Percentiles rank a stretch among this genome's conserved stretches.
These are phyloP conservation scores for Cephus pygmeus DNA, from an alignment of 2,888 invertebrate species.

Conservation along the genomic window DNA sequence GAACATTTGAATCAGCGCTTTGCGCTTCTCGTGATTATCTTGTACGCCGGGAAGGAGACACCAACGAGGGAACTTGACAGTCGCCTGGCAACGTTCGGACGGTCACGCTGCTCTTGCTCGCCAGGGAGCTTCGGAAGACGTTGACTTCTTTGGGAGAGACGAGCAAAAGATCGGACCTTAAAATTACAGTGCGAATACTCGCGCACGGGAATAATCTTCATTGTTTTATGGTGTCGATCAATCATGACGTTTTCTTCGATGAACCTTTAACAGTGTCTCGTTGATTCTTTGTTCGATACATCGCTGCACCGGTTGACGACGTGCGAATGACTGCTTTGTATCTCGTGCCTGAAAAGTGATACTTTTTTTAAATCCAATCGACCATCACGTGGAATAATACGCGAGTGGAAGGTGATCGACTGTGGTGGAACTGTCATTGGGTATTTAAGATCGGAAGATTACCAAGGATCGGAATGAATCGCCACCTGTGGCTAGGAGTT, in stretches of 20 bases:
- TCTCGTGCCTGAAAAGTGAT: neutral
- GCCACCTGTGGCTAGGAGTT: conserved; percentile 51
- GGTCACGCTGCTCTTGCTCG: neutral
- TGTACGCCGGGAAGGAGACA: neutral
- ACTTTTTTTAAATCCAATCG: neutral
- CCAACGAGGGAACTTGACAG: neutral
- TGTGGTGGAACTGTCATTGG: neutral
- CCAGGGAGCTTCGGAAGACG: neutral
- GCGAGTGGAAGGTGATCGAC: neutral
- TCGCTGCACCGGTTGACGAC: neutral
- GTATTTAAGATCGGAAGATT: neutral
- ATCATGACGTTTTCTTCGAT: neutral
- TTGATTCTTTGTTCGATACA: neutral
- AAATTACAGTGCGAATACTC: neutral
- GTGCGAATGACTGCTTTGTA: neutral
- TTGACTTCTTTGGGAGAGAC: neutral
- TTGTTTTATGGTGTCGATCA: neutral
- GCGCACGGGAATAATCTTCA: neutral
- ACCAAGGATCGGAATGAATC: conserved; percentile 39
- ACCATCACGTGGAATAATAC: neutral
- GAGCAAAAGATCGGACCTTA: neutral
- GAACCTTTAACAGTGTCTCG: neutral
- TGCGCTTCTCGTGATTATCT: neutral
- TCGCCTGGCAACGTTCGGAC: neutral
- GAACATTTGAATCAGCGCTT: neutral